phyloP scores from a whole-genome alignment of 2,888 invertebrate species.

The Baccha elongata region DNA sequence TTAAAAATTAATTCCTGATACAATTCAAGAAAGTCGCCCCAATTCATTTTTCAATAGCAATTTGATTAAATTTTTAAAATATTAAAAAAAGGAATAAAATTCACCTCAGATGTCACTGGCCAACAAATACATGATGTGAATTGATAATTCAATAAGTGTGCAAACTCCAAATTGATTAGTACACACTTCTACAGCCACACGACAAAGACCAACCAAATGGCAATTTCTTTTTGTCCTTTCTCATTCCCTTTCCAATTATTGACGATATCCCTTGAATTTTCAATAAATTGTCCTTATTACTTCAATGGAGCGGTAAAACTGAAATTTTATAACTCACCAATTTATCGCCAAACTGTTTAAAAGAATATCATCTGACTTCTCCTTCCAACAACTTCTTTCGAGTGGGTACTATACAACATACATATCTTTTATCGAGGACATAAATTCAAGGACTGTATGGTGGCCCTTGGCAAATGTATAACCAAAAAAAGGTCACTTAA shows the following conservation, averaged over 20 bases:
- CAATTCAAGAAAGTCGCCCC: no score
- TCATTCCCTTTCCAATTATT: background rate
- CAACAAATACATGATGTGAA: slow-evolving; percentile 11
- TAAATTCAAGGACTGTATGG: slow-evolving; percentile 57
- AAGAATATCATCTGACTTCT: slow-evolving; percentile 50
- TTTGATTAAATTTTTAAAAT: slow-evolving; percentile 1
- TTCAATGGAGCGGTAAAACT: slow-evolving; percentile 80
- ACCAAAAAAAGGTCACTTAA: slow-evolving; percentile 37
- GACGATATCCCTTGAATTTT: slow-evolving; percentile 67
- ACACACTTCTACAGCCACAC: background rate
- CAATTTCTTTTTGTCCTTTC: slow-evolving; percentile 3
- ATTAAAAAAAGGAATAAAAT: background rate
- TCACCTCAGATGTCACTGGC: background rate
- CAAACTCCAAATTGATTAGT: slow-evolving; percentile 33
- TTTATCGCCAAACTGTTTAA: slow-evolving; percentile 75
- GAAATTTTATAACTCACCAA: slow-evolving; percentile 79
- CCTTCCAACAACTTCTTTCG: slow-evolving; percentile 22
- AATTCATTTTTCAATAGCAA: no score
- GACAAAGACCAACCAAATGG: background rate
- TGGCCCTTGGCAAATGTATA: background rate
- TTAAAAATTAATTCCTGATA: no score
- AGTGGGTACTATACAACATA: slow-evolving; percentile 8
- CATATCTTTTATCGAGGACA: slow-evolving; percentile 67
- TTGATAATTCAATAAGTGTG: background rate
- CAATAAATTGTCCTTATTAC: slow-evolving; percentile 82